Conservation (phyloP, 2,113 vertebrate species). For the Crotalus horridus region DNA sequence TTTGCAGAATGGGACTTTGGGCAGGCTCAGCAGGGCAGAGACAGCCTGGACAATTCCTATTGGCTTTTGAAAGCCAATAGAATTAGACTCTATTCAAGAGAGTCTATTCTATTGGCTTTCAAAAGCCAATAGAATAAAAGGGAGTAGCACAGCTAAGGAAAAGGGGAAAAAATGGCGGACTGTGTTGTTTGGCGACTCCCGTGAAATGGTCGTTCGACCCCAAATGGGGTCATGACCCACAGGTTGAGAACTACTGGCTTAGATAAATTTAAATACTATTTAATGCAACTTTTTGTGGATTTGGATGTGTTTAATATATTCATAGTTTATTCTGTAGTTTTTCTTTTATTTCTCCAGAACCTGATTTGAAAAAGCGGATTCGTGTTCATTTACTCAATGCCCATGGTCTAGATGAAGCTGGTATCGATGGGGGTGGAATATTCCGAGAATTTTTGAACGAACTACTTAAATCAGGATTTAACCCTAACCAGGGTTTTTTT, state of each 20-base stretch:
- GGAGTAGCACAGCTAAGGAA: too few relatives aligned
- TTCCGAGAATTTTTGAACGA: conserved; percentile 97
- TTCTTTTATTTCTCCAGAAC: conserved; percentile 71
- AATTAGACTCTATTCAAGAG: too few relatives aligned
- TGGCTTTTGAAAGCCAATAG: too few relatives aligned
- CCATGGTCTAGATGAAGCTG: conserved; percentile 94
- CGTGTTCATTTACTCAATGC: conserved; percentile 94
- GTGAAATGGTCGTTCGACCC: too few relatives aligned
- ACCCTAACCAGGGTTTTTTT: conserved; percentile 97
- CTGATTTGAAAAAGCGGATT: conserved; percentile 92
- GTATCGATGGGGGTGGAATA: conserved; percentile 96
- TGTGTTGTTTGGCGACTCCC: too few relatives aligned
- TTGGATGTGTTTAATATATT: neutral
- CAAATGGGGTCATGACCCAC: too few relatives aligned
- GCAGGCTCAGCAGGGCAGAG: too few relatives aligned
- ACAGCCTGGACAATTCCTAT: too few relatives aligned
- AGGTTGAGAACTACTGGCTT: neutral
- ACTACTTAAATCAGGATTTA: conserved; percentile 95
- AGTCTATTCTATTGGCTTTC: too few relatives aligned
- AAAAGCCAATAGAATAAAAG: too few relatives aligned
- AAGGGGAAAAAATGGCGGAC: too few relatives aligned
- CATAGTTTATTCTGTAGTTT: neutral
- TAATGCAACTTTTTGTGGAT: neutral
- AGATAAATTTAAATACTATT: neutral
- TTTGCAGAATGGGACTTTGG: too few relatives aligned